Conservation (phyloP, 2,888 invertebrate genomes). For the Coelinius sp. region DNA sequence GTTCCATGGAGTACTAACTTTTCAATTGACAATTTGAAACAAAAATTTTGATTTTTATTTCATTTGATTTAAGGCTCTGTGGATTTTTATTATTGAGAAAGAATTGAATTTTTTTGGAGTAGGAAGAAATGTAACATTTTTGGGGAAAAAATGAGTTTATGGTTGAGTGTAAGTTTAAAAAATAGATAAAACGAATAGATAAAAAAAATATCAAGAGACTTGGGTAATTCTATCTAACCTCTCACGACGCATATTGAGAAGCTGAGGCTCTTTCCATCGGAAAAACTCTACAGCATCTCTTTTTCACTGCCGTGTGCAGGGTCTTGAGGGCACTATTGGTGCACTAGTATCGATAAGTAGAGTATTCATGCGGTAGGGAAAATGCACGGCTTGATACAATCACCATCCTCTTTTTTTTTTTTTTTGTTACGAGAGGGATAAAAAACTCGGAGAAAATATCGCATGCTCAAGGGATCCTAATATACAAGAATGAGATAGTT, state of each 20-base stretch:
- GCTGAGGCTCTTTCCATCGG: not conserved
- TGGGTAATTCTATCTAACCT: not conserved
- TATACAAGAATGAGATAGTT: not conserved
- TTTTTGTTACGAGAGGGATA: not conserved
- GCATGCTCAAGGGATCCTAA: not conserved
- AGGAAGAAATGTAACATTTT: no score
- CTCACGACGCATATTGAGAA: not conserved
- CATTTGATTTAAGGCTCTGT: not conserved
- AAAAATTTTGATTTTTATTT: not conserved
- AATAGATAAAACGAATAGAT: no score
- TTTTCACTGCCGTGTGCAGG: not conserved
- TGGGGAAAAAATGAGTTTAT: no score
- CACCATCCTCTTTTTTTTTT: not conserved
- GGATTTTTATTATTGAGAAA: not conserved
- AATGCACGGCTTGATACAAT: constrained; percentile 1
- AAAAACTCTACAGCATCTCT: not conserved
- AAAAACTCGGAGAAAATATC: not conserved
- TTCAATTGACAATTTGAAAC: not conserved
- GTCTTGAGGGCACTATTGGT: constrained; percentile 21
- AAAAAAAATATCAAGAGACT: not conserved
- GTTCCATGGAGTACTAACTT: not conserved
- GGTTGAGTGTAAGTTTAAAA: no score
- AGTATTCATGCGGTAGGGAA: not conserved
- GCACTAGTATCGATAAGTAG: constrained; percentile 12
- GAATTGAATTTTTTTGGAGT: no score